Base-by-base conservation (phyloP, 1,140 invertebrate genomes). In the Calycopis cecrops region DNA sequence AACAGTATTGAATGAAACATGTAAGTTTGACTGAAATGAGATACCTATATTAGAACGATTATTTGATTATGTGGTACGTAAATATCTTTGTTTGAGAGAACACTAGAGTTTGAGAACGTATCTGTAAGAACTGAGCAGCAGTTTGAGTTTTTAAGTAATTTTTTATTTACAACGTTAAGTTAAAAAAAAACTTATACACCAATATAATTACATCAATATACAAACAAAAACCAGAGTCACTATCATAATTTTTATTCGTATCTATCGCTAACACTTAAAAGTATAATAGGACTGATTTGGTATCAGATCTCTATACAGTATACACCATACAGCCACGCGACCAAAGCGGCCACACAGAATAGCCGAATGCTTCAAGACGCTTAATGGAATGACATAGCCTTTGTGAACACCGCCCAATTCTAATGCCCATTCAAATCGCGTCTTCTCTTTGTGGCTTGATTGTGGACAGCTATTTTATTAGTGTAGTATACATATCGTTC, bases 381-480 rank as follows among this genome's bases (percentile, higher is more conserved):
- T 82, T 85, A 85, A 86, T 85, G 76, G 83, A 83, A 79, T 86
- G 83, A 86, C 83, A 84, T 65, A 69, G 71, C 74, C 83, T 85
- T 86, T 86, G 81, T 83, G 59, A 73, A 66, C 73, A 79, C 83
- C 83, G 83, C 79, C 83, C 81, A 86, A 85, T 85, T 85, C 77
- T 75, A 79, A 83, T 80, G 81, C 77, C 76, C 77, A 85, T 86
- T 86, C 78, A 86, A 79, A 85, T 83, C 76, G 81, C 79, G 83
- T 86, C 79, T 74, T 69, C 72, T 73, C 78, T 80, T 86, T 86
- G 83, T 86, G 85, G 77, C 77, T 85, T 86, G 65, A 86, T 85
- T 86, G 85, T 72, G 69, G 76, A 80, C 70, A 79, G 80, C 81
- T 79, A 82, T 83, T 84, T 83, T 83, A 84, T 83, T 82, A 82